Evolutionary conservation across 2,888 invertebrate species (phyloP).

Genomic region (Eucriotettix oculatus): DNA sequence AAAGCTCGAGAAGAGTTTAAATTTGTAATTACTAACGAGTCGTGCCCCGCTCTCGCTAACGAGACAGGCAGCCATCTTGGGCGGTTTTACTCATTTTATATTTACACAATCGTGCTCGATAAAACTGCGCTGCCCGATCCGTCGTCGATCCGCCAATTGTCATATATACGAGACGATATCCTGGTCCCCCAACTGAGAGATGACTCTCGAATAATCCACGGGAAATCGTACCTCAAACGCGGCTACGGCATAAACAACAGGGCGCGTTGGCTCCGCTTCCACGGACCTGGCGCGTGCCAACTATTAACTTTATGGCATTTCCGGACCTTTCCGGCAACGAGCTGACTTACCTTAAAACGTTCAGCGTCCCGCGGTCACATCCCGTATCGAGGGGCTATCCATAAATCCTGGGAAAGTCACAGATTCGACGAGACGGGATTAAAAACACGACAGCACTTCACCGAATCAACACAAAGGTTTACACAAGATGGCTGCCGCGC

Average conservation of each 20-base stretch:
- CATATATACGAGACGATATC: too few species aligned
- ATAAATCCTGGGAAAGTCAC: too few species aligned
- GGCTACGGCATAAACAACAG: not conserved
- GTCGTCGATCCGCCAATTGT: too few species aligned
- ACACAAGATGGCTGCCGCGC: constrained; percentile 26
- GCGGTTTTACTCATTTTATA: constrained; percentile 9
- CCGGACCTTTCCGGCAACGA: not conserved
- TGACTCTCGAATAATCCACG: too few species aligned
- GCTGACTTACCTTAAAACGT: constrained; percentile 2
- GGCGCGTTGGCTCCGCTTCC: not conserved
- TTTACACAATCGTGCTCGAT: constrained; percentile 1
- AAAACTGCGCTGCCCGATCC: too few species aligned
- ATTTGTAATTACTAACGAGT: too few species aligned
- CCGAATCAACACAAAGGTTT: constrained; percentile 29
- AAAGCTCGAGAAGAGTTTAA: too few species aligned
- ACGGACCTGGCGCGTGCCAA: too few species aligned
- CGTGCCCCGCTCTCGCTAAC: constrained; percentile 1
- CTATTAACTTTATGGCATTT: too few species aligned
- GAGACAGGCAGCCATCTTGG: constrained; percentile 25
- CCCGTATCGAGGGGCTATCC: too few species aligned
- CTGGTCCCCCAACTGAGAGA: too few species aligned
- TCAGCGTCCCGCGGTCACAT: not conserved
- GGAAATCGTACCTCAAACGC: too few species aligned
- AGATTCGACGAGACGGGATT: not conserved
- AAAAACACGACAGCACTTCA: constrained; percentile 26